phyloP scores from a whole-genome alignment of 64 coral and sea anemone species.

The Stichodactyla helianthus region DNA sequence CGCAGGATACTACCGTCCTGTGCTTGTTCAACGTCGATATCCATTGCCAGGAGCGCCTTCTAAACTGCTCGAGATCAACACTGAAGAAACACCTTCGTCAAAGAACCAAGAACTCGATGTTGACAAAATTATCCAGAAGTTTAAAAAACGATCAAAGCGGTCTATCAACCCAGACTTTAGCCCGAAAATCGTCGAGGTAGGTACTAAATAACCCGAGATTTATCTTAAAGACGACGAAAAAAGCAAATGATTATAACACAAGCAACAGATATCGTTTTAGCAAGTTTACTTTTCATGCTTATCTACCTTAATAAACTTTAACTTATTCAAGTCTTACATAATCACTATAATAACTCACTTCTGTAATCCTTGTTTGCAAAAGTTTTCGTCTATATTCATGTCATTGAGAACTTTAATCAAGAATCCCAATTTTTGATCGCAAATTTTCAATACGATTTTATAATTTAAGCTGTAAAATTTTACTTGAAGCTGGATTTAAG shows the following conservation, averaged over 20 bases:
- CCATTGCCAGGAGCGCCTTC: constrained; percentile 37
- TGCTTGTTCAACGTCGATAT: constrained; percentile 33
- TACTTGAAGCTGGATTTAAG: no score
- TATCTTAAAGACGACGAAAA: not conserved
- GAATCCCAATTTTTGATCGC: no score
- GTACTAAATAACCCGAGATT: not conserved
- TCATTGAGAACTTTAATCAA: no score
- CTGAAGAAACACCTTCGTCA: not conserved
- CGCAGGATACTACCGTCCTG: not conserved
- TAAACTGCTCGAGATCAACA: constrained; percentile 12
- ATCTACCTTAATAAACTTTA: no score
- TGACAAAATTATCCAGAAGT: constrained; percentile 26
- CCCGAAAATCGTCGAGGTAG: constrained; percentile 24
- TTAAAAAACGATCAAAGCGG: constrained; percentile 19
- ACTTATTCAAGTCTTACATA: no score
- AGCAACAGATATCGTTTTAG: no score
- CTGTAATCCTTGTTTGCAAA: no score
- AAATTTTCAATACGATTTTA: no score
- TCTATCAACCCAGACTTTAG: constrained; percentile 16
- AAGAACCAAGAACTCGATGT: not conserved
- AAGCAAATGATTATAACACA: not conserved
- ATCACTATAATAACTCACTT: no score
- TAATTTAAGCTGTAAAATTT: no score
- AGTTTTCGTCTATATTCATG: no score
- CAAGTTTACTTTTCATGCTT: no score